Evolutionary conservation across 2,888 invertebrate species (phyloP).

Genomic region (Cryptocephalus primarius): DNA sequence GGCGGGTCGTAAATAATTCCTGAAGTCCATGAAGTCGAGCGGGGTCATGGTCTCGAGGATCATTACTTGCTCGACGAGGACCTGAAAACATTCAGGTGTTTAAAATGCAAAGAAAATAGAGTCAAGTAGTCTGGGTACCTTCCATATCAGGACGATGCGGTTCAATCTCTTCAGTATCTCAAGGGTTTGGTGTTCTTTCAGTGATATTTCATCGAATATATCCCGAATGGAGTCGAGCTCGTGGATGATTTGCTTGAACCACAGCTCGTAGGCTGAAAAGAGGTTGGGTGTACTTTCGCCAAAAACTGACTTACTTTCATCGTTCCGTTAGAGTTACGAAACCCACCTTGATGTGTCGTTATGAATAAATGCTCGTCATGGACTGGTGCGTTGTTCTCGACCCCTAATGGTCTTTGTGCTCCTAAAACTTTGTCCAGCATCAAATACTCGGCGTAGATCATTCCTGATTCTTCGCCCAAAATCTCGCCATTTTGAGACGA

Average conservation of each 20-base stretch:
- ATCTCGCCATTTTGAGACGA: conserved; percentile 42
- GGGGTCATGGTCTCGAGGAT: conserved; percentile 99
- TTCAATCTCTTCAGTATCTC: conserved; percentile 86
- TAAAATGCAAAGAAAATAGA: background rate
- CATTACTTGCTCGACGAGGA: conserved; percentile 92
- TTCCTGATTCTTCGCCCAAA: conserved; percentile 60
- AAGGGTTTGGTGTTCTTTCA: conserved; percentile 87
- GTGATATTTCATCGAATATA: conserved; percentile 56
- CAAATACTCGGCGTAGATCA: conserved; percentile 84
- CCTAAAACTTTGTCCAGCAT: conserved; percentile 78
- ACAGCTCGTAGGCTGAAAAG: conserved; percentile 85
- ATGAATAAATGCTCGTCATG: conserved; percentile 98
- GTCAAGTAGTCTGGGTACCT: conserved; percentile 45
- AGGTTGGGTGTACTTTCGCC: too few relatives aligned
- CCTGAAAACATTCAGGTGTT: conserved; percentile 41
- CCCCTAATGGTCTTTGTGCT: conserved; percentile 73
- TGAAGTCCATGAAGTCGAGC: conserved; percentile 95
- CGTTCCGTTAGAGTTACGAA: background rate
- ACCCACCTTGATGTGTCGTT: conserved; percentile 88
- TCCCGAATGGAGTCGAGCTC: conserved; percentile 88
- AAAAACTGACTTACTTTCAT: too few relatives aligned
- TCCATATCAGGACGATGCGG: conserved; percentile 83
- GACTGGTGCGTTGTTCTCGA: conserved; percentile 60
- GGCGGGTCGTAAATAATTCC: conserved; percentile 84
- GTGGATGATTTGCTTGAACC: conserved; percentile 98